Percentiles rank a stretch among this genome's conserved stretches.
Evolutionary conservation across 2,888 invertebrate genomes (phyloP).

Genomic region (Drosophila putrida): DNA sequence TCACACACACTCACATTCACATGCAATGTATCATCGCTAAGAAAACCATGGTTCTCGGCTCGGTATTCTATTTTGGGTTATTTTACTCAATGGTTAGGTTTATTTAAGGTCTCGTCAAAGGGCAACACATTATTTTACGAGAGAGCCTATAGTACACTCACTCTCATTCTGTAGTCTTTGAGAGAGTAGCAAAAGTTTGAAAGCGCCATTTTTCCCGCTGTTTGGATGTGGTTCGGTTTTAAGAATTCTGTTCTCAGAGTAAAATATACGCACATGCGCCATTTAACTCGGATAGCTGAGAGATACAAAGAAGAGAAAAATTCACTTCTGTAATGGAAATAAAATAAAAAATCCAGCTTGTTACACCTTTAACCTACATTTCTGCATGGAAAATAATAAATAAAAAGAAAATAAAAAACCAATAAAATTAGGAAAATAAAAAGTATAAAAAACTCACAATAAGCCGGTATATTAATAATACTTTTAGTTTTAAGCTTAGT

Average conservation of each 20-base stretch:
- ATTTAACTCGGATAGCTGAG: background rate
- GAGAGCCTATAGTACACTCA: conserved; percentile 18
- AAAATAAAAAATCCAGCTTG: background rate
- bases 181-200: background rate
- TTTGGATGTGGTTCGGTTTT: conserved; percentile 52
- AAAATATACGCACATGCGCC: conserved; percentile 44
- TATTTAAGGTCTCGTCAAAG: conserved; percentile 49
- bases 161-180: background rate
- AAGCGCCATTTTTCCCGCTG: conserved; percentile 60
- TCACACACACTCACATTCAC: conserved; percentile 27
- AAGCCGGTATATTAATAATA: too few relatives aligned
- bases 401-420: too few relatives aligned
- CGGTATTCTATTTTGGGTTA: conserved; percentile 30
- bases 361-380: background rate
- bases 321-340: background rate
- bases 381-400: background rate
- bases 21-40: conserved; percentile 38
- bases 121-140: conserved; percentile 12
- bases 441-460: too few relatives aligned
- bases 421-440: background rate
- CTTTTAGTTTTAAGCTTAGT: too few relatives aligned
- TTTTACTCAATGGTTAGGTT: conserved; percentile 43
- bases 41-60: conserved; percentile 44
- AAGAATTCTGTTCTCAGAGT: background rate
- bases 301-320: background rate